Evolutionary conservation across 2,797 vertebrate genomes (phyloP).

Genomic region (Astyanax mexicanus): DNA sequence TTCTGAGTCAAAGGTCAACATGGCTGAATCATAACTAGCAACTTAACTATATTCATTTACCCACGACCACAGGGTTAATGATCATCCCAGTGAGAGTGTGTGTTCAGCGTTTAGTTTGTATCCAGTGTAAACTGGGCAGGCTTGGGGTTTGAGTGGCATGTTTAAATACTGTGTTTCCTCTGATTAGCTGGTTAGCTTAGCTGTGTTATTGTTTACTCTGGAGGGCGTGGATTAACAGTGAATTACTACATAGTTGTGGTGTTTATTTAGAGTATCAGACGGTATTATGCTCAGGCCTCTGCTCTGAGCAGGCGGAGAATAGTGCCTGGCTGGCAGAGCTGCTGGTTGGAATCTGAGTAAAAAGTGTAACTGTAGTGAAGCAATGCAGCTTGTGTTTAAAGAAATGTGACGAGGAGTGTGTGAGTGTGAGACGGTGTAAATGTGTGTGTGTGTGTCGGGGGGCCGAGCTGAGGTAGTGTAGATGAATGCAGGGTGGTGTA

Average conservation of each 20-base stretch:
- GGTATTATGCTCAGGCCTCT: not conserved
- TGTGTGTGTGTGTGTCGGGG: not conserved
- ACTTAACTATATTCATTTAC: conserved; percentile 10
- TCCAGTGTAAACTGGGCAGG: not conserved
- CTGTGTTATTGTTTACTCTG: not conserved
- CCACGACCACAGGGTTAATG: conserved; percentile 10
- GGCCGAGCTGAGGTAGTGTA: conserved; percentile 1
- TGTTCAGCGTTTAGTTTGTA: not conserved
- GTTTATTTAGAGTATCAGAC: not conserved
- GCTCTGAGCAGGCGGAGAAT: not conserved
- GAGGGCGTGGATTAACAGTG: not conserved
- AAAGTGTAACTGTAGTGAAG: not conserved
- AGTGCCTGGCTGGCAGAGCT: not conserved
- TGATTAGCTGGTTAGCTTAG: conserved; percentile 11
- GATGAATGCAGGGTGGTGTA: conserved; percentile 5
- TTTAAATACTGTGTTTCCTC: conserved; percentile 33
- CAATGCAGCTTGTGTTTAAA: not conserved
- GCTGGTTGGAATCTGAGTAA: not conserved
- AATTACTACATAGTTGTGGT: no score
- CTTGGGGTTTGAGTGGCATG: not conserved
- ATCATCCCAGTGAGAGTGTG: not conserved
- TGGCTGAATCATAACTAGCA: not conserved
- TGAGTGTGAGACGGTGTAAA: not conserved
- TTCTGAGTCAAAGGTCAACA: not conserved
- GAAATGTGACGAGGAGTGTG: no score